Conservation (phyloP, 2,888 invertebrate species). For the Scelioninae gen. 1 region DNA sequence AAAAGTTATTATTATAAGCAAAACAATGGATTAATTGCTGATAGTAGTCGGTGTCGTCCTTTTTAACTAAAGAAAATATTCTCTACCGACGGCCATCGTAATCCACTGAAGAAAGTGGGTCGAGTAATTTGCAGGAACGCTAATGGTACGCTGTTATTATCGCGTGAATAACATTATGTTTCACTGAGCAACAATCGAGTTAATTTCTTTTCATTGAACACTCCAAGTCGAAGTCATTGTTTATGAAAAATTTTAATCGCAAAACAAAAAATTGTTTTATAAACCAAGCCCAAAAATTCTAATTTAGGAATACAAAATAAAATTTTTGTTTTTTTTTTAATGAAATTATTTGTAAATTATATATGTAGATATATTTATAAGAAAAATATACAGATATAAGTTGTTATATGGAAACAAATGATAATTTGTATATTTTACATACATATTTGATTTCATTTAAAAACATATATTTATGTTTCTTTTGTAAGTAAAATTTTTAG, state of each 20-base stretch:
- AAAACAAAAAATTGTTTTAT: too few relatives aligned
- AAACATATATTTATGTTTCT: too few relatives aligned
- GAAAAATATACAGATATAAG: too few relatives aligned
- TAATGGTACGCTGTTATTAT: conserved; percentile 63
- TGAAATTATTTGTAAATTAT: too few relatives aligned
- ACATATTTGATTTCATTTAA: too few relatives aligned
- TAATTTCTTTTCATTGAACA: conserved; percentile 19
- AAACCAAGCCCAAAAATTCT: too few relatives aligned
- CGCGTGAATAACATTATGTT: conserved; percentile 50
- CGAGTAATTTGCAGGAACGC: conserved; percentile 67
- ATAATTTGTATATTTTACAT: too few relatives aligned
- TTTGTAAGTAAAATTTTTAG: background rate
- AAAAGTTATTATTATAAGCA: background rate
- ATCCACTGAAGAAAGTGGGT: conserved; percentile 68
- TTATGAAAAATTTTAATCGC: background rate
- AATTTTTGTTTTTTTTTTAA: too few relatives aligned
- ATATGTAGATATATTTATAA: too few relatives aligned
- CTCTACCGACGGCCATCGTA: conserved; percentile 47
- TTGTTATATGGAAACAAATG: too few relatives aligned
- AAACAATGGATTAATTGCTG: conserved; percentile 57
- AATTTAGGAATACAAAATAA: too few relatives aligned
- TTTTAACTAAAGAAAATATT: conserved; percentile 47
- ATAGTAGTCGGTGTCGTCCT: conserved; percentile 42
- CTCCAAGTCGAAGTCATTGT: background rate
- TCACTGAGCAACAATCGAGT: conserved; percentile 28